Evolutionary conservation across 2,797 vertebrate species (phyloP).

Genomic region (Pseudopleuronectes americanus): DNA sequence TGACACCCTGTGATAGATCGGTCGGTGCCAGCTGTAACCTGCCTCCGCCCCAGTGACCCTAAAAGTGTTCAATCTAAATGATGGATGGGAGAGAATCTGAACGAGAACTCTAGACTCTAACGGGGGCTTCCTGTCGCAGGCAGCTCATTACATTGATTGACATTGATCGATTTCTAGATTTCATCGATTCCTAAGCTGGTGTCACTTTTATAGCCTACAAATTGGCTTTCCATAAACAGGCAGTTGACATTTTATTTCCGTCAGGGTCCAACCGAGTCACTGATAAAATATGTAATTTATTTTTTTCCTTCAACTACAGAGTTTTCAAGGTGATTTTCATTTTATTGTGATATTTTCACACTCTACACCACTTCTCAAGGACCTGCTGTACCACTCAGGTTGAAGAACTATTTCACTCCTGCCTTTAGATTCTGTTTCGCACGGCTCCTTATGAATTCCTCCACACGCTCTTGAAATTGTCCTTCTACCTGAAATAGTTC

Average conservation of each 20-base stretch:
- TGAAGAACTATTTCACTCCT: neutral
- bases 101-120: neutral
- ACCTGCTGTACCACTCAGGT: conserved; percentile 13
- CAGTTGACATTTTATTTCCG: neutral
- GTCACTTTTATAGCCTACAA: neutral
- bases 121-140: neutral
- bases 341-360: conserved; percentile 1
- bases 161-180: neutral
- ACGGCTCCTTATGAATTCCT: conserved; percentile 21
- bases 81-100: conserved; percentile 4
- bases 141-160: neutral
- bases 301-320: conserved; percentile 12
- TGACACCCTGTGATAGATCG: too few species aligned
- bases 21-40: neutral
- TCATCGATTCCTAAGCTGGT: neutral
- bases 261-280: too few species aligned
- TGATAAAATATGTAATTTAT: neutral
- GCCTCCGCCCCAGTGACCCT: neutral
- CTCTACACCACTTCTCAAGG: conserved; percentile 3
- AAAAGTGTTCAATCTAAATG: neutral
- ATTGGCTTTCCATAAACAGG: neutral
- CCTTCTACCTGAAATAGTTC: conserved; percentile 25
- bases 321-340: neutral
- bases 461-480: conserved; percentile 1
- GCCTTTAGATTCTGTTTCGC: conserved; percentile 10